phyloP scores from a whole-genome alignment of 1,140 invertebrate genomes.

The Sarcophaga peregrina region DNA sequence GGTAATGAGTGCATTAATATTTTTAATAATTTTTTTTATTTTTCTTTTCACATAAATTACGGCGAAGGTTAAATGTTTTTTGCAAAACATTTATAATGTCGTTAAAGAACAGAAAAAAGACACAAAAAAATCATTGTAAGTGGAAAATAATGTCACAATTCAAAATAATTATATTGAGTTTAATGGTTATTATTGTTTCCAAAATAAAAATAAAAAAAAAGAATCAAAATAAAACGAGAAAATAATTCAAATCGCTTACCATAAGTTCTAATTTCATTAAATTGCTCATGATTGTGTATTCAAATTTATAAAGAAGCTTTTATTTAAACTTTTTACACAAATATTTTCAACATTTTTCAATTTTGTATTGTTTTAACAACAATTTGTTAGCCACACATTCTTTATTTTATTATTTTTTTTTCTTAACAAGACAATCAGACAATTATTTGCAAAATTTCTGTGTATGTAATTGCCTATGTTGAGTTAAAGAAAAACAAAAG shows the following conservation, averaged over 20 bases:
- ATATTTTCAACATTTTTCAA: neutral
- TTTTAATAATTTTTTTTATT: too few relatives aligned
- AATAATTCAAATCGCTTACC: conserved; percentile 24
- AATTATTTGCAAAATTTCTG: neutral
- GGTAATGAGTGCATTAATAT: neutral
- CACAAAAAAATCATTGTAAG: neutral
- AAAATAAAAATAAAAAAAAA: too few relatives aligned
- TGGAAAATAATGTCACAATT: neutral
- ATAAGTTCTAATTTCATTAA: conserved; percentile 37
- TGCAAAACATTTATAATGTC: neutral
- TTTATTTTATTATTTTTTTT: neutral
- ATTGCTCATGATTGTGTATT: conserved; percentile 22
- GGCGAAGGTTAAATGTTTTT: neutral
- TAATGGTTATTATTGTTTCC: too few relatives aligned
- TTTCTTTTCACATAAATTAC: neutral
- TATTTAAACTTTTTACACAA: too few relatives aligned
- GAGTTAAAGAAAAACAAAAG: conserved; percentile 40
- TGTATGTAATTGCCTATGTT: neutral
- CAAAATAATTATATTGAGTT: neutral
- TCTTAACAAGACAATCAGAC: neutral
- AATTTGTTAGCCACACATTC: neutral
- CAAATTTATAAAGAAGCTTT: too few relatives aligned
- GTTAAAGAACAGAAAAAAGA: neutral
- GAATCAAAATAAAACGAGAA: neutral
- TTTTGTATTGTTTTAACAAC: neutral